Base-by-base conservation (phyloP, 2,797 vertebrate species). In the Crenuchus spilurus region DNA sequence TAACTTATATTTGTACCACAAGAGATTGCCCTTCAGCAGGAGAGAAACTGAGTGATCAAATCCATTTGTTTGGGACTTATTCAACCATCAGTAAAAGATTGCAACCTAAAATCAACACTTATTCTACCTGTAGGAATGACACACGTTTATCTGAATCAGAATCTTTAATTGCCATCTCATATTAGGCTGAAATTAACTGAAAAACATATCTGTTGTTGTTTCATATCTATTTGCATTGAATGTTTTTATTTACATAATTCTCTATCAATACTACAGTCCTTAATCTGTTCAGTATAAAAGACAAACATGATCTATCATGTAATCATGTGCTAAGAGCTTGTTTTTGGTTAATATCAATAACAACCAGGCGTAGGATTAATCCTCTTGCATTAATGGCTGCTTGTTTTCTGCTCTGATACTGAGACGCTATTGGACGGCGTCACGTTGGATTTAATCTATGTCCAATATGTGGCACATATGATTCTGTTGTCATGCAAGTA, bases 271-370 rank as follows among this genome's bases (percentile, higher is more conserved):
- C 67, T 37, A 46, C 66, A 33, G 30, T 2, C 16, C 48, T 30
- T 84, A 76, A 79, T 85, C 74, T 70, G 20, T 51, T 62, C 72
- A 78, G 73, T 61, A 30, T 52, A 54, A 75, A 67, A 75, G 75
- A 83, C 84, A 87, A 90, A 87, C 80, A 87, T 84, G 44, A 75
- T 78, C 26, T 52, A 64, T 39, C 14, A 57, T 71, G 54, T 65
- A 71, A 57, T 64, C 54, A 16, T 57, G 52, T 66, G 30, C 54
- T 67, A 74, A 67, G 33, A 54, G 41, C 69, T 65, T 84, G 74
- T 85, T 83, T 80, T 51, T 77, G n/a, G 64, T 44, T 74, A 48
- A 52, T 55, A 28, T 74, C 22, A 72, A 57, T 66, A 84, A 83
- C 74, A 83, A 67, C 62, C 35, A 54, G 30, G 16, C 49, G 39